These are phyloP conservation scores for Diphyllodes magnificus DNA, from an alignment of 2,113 vertebrate genomes.

Conservation along the genomic window DNA sequence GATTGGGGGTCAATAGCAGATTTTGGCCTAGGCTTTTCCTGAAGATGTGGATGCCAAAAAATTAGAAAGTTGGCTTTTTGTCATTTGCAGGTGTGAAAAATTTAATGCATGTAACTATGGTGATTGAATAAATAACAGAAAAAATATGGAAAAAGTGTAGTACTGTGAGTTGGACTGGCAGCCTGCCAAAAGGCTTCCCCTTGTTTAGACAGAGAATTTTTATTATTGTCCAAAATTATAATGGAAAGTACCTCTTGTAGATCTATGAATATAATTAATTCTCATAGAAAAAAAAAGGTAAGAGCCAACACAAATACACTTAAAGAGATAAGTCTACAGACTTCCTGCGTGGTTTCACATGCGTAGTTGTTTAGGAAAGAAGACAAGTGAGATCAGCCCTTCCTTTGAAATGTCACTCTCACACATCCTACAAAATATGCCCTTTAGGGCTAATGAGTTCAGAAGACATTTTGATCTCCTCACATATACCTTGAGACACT, in stretches of 20 bases:
- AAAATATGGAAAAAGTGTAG: not conserved
- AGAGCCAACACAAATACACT: not conserved
- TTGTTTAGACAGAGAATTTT: not conserved
- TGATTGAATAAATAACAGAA: slow-evolving; percentile 52
- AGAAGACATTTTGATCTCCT: not conserved
- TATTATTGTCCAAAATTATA: not conserved
- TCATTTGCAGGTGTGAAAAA: slow-evolving; percentile 48
- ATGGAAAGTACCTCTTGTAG: not conserved
- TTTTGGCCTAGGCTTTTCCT: not conserved
- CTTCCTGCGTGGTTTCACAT: not conserved
- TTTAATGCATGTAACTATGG: slow-evolving; percentile 35
- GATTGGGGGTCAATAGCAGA: not conserved
- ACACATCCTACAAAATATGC: not conserved
- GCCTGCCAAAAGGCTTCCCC: not conserved
- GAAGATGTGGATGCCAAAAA: slow-evolving; percentile 24
- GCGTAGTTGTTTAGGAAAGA: not conserved
- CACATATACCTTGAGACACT: not conserved
- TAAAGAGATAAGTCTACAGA: not conserved
- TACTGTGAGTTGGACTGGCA: slow-evolving; percentile 8
- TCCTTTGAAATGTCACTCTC: not conserved
- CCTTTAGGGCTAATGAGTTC: slow-evolving; percentile 2
- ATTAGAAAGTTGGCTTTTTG: slow-evolving; percentile 28
- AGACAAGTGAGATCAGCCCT: not conserved
- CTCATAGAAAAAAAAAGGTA: not conserved
- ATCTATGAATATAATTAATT: not conserved